Conservation (phyloP, 2,888 invertebrate species). For the Autographa gamma region DNA sequence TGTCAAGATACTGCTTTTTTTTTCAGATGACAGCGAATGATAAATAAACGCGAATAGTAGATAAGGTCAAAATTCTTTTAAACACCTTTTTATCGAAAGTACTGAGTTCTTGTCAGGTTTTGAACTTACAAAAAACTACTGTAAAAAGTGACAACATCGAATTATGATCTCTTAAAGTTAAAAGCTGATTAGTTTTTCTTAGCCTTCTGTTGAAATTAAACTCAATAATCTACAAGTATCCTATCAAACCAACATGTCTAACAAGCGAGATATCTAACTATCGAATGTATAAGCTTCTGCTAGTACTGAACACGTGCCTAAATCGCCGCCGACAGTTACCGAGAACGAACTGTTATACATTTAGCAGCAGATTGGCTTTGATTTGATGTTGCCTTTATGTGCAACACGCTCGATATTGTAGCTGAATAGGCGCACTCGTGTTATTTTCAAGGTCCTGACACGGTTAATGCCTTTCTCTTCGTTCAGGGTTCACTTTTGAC, state of each 20-base stretch:
- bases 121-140: too few relatives aligned
- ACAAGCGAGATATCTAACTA: not conserved
- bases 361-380: constrained; percentile 41
- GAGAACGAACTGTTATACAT: constrained; percentile 23
- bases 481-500: constrained; percentile 42
- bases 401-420: constrained; percentile 59
- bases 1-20: too few relatives aligned
- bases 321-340: constrained; percentile 10
- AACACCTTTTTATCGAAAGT: too few relatives aligned
- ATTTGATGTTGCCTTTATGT: constrained; percentile 49
- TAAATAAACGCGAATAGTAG: too few relatives aligned
- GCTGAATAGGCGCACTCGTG: constrained; percentile 65
- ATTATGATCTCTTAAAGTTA: not conserved
- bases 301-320: not conserved
- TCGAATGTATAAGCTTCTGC: not conserved
- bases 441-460: constrained; percentile 73
- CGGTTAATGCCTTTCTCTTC: constrained; percentile 67
- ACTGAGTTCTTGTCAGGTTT: too few relatives aligned
- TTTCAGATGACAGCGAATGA: too few relatives aligned
- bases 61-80: too few relatives aligned
- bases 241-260: not conserved
- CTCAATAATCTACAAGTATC: not conserved
- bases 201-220: not conserved
- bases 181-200: not conserved
- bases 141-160: not conserved